Evolutionary conservation across 2,113 vertebrate species (phyloP).

Genomic region (Engystomops pustulosus): DNA sequence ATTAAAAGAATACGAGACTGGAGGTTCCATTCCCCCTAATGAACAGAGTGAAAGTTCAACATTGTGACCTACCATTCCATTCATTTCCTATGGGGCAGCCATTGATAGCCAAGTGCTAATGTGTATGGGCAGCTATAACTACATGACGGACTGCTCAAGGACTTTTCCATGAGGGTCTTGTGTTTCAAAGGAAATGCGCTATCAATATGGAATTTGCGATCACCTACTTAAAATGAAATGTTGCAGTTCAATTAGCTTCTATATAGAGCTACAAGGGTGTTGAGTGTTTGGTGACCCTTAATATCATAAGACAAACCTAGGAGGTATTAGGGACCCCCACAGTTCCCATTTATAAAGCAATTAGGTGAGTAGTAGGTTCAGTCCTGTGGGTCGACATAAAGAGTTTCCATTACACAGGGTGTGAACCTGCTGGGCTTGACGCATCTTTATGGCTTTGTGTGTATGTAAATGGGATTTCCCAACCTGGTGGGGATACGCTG

Average conservation of each 20-base stretch:
- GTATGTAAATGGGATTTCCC: neutral
- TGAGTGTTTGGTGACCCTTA: neutral
- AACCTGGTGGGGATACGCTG: neutral
- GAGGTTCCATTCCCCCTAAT: too few species aligned
- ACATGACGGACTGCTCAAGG: too few species aligned
- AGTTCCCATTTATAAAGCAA: neutral
- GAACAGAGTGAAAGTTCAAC: too few species aligned
- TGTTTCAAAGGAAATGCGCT: neutral
- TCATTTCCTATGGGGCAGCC: too few species aligned
- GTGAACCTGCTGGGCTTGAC: neutral
- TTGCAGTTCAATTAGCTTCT: neutral
- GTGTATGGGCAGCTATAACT: too few species aligned
- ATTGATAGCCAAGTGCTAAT: too few species aligned
- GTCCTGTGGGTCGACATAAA: neutral
- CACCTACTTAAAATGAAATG: too few species aligned
- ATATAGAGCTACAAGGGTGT: neutral
- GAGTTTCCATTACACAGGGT: neutral
- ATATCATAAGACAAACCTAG: slow-evolving; percentile 6
- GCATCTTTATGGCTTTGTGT: slow-evolving; percentile 6
- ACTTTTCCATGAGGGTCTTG: too few species aligned
- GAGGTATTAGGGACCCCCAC: neutral
- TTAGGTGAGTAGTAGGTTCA: neutral
- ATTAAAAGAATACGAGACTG: too few species aligned
- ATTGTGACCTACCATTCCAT: too few species aligned
- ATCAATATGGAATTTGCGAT: too few species aligned